phyloP scores from a whole-genome alignment of 2,113 vertebrate species.

The Cryptotis parvus region DNA sequence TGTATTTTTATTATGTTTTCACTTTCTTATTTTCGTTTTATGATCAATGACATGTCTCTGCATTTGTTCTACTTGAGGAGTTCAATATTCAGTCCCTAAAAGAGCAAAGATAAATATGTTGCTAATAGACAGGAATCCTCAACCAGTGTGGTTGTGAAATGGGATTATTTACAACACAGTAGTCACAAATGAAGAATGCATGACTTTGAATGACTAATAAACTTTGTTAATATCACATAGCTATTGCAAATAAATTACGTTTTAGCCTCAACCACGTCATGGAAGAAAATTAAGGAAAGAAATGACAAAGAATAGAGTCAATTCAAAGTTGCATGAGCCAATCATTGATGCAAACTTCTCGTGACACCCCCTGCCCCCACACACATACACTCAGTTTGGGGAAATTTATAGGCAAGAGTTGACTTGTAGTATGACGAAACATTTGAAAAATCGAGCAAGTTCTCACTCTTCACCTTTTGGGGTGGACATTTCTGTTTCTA shows the following conservation, averaged over 20 bases:
- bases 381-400: too few species aligned
- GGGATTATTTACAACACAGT: background rate
- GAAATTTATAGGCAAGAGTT: background rate
- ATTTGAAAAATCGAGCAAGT: background rate
- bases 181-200: background rate
- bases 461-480: background rate
- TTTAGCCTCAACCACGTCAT: background rate
- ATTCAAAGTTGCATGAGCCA: background rate
- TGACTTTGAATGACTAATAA: background rate
- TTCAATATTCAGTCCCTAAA: background rate
- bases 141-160: background rate
- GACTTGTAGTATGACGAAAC: background rate
- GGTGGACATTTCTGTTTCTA: background rate
- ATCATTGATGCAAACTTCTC: background rate
- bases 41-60: slow-evolving; percentile 29
- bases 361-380: too few species aligned
- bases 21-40: background rate
- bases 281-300: background rate
- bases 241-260: background rate
- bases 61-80: background rate
- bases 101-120: background rate
- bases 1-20: background rate
- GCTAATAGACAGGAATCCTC: background rate
- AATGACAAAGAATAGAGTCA: background rate
- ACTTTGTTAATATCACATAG: background rate